These are phyloP conservation scores for Acanthis flammea DNA, from an alignment of 2,797 vertebrate species.

Conservation along the genomic window DNA sequence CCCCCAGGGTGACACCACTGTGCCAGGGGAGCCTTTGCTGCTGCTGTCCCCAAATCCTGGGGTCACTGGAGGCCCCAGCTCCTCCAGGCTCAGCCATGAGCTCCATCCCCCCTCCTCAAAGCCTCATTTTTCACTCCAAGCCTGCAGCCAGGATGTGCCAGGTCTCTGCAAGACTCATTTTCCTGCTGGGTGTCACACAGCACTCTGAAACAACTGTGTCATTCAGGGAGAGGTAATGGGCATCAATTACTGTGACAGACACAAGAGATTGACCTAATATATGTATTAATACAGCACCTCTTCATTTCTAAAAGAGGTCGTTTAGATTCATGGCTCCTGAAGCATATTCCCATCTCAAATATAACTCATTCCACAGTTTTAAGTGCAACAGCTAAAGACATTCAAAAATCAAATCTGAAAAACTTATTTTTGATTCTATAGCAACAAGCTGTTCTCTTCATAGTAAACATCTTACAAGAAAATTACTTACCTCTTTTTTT, in stretches of 20 bases:
- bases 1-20: rapidly evolving
- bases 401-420: conserved; percentile 55
- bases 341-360: background rate
- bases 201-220: background rate
- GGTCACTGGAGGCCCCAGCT: rapidly evolving
- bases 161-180: background rate
- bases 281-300: background rate
- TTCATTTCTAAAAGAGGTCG: background rate
- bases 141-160: background rate
- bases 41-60: rapidly evolving
- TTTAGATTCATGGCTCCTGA: background rate
- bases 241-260: background rate
- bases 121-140: background rate
- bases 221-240: background rate
- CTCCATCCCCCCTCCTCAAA: background rate
- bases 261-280: background rate
- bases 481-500: background rate
- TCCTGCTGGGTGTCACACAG: background rate
- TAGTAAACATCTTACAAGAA: background rate
- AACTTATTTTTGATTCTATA: conserved; percentile 7
- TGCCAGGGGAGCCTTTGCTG: background rate
- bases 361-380: background rate
- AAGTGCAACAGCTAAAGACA: background rate
- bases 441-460: background rate
- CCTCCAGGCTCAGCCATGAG: rapidly evolving